phyloP scores from a whole-genome alignment of 2,888 invertebrate species.

The Spilarctia lutea region DNA sequence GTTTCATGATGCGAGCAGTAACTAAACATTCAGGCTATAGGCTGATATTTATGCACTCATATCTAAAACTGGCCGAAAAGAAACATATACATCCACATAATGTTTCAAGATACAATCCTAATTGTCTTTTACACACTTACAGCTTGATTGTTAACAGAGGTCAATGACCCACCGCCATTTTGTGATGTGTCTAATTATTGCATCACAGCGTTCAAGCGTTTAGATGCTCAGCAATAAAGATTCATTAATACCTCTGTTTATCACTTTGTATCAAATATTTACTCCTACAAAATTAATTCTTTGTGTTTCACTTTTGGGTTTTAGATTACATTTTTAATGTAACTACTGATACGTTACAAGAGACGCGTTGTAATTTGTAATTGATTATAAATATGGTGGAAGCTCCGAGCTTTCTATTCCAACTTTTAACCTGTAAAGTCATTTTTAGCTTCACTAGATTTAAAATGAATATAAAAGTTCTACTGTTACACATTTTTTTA shows the following conservation, averaged over 20 bases:
- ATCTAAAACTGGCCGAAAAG: not conserved
- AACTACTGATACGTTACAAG: not conserved
- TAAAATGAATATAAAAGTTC: not conserved
- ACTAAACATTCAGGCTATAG: not conserved
- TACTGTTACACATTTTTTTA: not conserved
- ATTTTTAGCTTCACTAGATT: not conserved
- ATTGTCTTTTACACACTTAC: slow-evolving; percentile 24
- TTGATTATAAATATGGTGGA: not conserved
- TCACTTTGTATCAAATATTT: slow-evolving; percentile 36
- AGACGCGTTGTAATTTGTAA: not conserved
- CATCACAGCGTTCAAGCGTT: slow-evolving; percentile 57
- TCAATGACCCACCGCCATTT: slow-evolving; percentile 71
- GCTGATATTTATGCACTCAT: not conserved
- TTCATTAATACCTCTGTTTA: slow-evolving; percentile 41
- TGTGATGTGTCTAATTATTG: slow-evolving; percentile 70
- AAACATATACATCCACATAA: not conserved
- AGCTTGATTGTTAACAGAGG: slow-evolving; percentile 42
- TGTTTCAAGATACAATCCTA: slow-evolving; percentile 15
- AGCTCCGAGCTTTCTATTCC: not conserved
- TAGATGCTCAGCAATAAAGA: slow-evolving; percentile 45
- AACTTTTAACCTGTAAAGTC: not conserved
- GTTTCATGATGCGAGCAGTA: not conserved
- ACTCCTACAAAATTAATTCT: slow-evolving; percentile 16
- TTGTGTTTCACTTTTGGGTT: not conserved
- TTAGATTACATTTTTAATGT: not conserved